Percentiles rank a stretch among this genome's conserved stretches.
phyloP scores from a whole-genome alignment of 2,797 vertebrate species.

The Tauraco hartlaubi region DNA sequence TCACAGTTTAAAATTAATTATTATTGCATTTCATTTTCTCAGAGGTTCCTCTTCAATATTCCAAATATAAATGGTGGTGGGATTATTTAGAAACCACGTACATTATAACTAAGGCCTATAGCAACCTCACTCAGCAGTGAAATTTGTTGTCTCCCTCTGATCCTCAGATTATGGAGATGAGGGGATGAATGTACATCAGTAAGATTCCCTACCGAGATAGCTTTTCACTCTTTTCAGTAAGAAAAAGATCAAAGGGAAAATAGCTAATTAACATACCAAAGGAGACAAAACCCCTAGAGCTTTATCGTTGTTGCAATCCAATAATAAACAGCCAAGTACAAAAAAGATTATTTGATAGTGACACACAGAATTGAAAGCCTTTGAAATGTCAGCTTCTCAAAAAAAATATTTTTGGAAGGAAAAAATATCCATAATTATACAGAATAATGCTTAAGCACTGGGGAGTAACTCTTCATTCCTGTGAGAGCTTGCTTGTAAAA shows the following conservation, averaged over 20 bases:
- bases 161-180: constrained; percentile 87
- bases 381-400: constrained; percentile 85
- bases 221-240: constrained; percentile 85
- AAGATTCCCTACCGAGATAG: constrained; percentile 86
- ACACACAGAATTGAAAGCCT: constrained; percentile 85
- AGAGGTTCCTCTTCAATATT: constrained; percentile 53
- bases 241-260: constrained; percentile 86
- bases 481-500: constrained; percentile 72
- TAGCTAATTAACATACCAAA: constrained; percentile 88
- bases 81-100: constrained; percentile 70
- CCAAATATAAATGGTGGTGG: constrained; percentile 48
- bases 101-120: constrained; percentile 74
- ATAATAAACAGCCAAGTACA: constrained; percentile 86
- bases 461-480: constrained; percentile 70
- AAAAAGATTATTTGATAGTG: constrained; percentile 89
- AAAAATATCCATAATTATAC: constrained; percentile 85
- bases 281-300: constrained; percentile 86
- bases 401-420: constrained; percentile 82
- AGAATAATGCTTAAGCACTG: constrained; percentile 75
- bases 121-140: constrained; percentile 77
- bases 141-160: constrained; percentile 85
- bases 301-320: constrained; percentile 87
- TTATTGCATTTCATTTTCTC: constrained; percentile 54
- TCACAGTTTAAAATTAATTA: constrained; percentile 58
- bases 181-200: constrained; percentile 82